Evolutionary conservation across 2,888 invertebrate genomes (phyloP).

Genomic region (Drymonia ruficornis): DNA sequence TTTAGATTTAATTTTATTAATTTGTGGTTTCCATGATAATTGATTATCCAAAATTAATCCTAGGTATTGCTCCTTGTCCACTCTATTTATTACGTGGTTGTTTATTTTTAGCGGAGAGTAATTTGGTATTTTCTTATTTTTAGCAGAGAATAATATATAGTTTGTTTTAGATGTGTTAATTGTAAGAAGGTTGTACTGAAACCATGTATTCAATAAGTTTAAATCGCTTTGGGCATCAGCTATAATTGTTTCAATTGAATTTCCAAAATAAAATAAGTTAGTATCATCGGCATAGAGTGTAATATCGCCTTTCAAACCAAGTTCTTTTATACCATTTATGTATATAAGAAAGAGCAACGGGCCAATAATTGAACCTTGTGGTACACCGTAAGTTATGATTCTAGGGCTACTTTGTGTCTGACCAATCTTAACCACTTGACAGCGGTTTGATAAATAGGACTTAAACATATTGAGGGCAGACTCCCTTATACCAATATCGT

Average conservation of each 20-base stretch:
- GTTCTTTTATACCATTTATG: constrained; percentile 7
- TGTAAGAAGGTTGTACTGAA: constrained; percentile 21
- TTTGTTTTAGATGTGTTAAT: constrained; percentile 20
- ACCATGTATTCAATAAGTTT: constrained; percentile 19
- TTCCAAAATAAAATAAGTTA: constrained; percentile 21
- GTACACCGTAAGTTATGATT: not conserved
- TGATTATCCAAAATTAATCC: constrained; percentile 23
- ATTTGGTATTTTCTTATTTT: constrained; percentile 15
- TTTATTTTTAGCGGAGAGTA: constrained; percentile 10
- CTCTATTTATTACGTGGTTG: constrained; percentile 9
- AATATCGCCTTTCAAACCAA: constrained; percentile 9
- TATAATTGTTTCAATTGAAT: constrained; percentile 11
- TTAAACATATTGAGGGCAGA: constrained; percentile 5
- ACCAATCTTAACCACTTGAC: constrained; percentile 6
- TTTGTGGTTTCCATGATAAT: constrained; percentile 25
- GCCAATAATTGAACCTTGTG: constrained; percentile 3
- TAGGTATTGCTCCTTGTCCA: constrained; percentile 25
- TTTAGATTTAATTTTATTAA: constrained; percentile 20
- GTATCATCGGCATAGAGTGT: constrained; percentile 18
- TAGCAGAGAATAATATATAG: constrained; percentile 18
- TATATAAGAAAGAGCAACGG: constrained; percentile 3
- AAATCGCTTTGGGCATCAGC: constrained; percentile 21
- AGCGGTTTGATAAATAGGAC: constrained; percentile 1
- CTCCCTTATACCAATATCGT: not conserved
- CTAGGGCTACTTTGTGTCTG: not conserved